phyloP scores from a whole-genome alignment of 35 echinoderm and acorn worm genomes.

The Heliocidaris tuberculata region DNA sequence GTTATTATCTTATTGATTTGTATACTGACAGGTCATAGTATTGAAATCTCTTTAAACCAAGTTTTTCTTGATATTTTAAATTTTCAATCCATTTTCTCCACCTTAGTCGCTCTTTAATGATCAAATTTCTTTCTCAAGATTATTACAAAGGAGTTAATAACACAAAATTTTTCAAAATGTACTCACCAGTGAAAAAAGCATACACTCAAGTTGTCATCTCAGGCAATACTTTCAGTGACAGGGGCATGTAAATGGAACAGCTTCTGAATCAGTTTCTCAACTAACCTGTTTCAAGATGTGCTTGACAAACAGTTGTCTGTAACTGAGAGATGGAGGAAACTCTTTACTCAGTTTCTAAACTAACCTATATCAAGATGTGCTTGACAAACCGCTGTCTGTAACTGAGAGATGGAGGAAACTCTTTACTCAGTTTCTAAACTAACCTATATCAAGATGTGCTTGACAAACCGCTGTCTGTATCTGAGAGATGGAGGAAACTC shows the following conservation, averaged over 20 bases:
- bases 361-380: conserved; percentile 41
- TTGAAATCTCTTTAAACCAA: no score
- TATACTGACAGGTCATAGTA: no score
- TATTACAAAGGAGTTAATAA: no score
- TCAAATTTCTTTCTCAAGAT: no score
- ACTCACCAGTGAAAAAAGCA: no score
- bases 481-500: conserved; percentile 42
- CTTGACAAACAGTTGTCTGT: conserved; percentile 41
- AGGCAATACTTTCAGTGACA: background rate
- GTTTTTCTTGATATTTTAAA: no score
- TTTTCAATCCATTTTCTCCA: no score
- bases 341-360: background rate
- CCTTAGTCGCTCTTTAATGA: no score
- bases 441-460: conserved; percentile 45
- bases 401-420: conserved; percentile 41
- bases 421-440: background rate
- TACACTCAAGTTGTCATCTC: no score
- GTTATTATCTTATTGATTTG: no score
- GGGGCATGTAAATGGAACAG: background rate
- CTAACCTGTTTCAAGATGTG: conserved; percentile 46
- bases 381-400: conserved; percentile 44
- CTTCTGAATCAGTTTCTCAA: background rate
- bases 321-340: conserved; percentile 45
- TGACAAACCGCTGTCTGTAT: conserved; percentile 40
- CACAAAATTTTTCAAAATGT: no score